Base-by-base conservation (phyloP, 2,888 invertebrate genomes). In the Achlya flavicornis region DNA sequence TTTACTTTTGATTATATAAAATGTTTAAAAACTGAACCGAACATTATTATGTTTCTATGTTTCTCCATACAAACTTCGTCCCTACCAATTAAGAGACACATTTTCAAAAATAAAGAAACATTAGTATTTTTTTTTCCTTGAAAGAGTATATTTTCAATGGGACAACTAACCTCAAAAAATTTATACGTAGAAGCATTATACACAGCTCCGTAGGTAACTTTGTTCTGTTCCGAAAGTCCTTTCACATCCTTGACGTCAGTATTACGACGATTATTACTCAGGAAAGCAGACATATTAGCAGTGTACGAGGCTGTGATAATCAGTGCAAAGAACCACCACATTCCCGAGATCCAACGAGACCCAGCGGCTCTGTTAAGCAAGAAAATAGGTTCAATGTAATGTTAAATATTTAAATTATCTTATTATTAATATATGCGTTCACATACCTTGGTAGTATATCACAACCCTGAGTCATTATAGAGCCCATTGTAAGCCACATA, bases 281-380 rank as follows among this genome's bases (percentile, higher is more conserved):
- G 94, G 83, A 97, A 97, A 14, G 97, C 97, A 10, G 98, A 97
- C 76, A 97, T 97, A 87, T 98, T 98, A 63, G 93, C 93, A 0
- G 92, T 93, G 64, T 93, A 93, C 0, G 98, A 98, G 7, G 98
- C 97, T 33, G 98, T 96, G 94, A 98, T 96, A 85, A 98, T 98
- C 63, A 98, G 93, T 0, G 97, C 97, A 86, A 98, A 98, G 88
- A 98, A 98, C 98, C 98, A 98, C 98, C 97, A 97, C 95, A 97
- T 96, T 7, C 97, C 97, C 0, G 97, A 96, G 0, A 98, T 96
- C 94, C 98, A 96, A 60, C 98, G 95, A 0, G 98, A 98, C 0
- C 98, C 98, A 46, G 97, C 96, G 6, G 98, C 98, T 86, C 98
- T 98, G 71, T 58, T 7, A n/a, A 19, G 16, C 19, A 53, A 16